These are phyloP conservation scores for Colius striatus DNA, from an alignment of 2,113 vertebrate species.

Conservation along the genomic window DNA sequence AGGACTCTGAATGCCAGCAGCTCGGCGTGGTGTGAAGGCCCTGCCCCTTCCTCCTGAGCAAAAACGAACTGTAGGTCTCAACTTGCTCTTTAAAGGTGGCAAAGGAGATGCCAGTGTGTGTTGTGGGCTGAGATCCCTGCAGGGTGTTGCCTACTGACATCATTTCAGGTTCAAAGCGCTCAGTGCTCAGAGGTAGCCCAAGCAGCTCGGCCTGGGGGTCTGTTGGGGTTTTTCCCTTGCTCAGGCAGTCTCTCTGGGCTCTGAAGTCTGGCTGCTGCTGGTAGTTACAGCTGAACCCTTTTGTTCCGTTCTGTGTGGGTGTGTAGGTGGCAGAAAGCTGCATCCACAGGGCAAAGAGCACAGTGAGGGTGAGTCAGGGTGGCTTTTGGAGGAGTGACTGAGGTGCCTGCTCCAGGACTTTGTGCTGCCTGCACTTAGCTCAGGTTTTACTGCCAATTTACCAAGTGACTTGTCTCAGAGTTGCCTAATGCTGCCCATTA, in stretches of 20 bases:
- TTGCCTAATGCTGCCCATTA: neutral
- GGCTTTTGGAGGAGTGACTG: neutral
- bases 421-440: neutral
- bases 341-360: neutral
- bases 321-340: neutral
- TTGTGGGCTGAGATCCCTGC: neutral
- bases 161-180: fast-evolving
- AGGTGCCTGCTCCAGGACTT: neutral
- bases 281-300: neutral
- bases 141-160: fast-evolving
- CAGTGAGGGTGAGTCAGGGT: neutral
- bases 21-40: neutral
- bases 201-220: neutral
- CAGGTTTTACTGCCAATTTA: neutral
- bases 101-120: fast-evolving
- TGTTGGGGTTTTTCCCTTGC: neutral
- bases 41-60: neutral
- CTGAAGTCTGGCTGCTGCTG: neutral
- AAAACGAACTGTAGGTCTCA: neutral
- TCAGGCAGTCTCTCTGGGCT: neutral
- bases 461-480: neutral
- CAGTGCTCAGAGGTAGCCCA: neutral
- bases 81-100: neutral
- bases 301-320: fast-evolving
- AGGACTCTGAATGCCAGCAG: neutral